Conservation (phyloP, 2,113 vertebrate genomes). For the Ranitomeya imitator region DNA sequence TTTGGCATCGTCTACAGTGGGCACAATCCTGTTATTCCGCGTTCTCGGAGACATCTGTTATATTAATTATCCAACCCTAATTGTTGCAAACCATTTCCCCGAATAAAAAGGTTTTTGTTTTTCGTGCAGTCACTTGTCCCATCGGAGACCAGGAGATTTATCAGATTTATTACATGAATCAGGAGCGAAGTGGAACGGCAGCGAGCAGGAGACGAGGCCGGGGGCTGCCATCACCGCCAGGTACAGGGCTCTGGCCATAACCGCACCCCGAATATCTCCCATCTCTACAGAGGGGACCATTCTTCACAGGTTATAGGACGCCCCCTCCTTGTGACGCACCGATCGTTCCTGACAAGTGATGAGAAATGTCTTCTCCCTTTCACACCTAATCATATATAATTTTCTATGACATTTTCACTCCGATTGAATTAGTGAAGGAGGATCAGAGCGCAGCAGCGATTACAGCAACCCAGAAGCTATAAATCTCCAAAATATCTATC, state of each 20-base stretch:
- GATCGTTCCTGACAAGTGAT: not conserved
- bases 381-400: not conserved
- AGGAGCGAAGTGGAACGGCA: not conserved
- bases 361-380: not conserved
- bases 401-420: not conserved
- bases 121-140: not conserved
- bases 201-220: not conserved
- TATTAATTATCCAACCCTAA: constrained; percentile 49
- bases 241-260: not conserved
- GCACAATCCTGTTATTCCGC: constrained; percentile 39
- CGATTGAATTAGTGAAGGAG: not conserved
- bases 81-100: constrained; percentile 51
- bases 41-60: constrained; percentile 49
- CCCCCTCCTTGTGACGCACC: not conserved
- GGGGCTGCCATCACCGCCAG: not conserved
- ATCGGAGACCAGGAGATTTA: constrained; percentile 18
- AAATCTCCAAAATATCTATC: not conserved
- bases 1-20: not conserved
- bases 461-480: not conserved
- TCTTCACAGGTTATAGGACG: not conserved
- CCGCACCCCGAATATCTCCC: no score
- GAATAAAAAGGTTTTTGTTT: constrained; percentile 35
- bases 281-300: no score
- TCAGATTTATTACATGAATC: not conserved
- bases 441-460: not conserved